Evolutionary conservation across 1,140 invertebrate species (phyloP).

Genomic region (Drosophila yakuba): DNA sequence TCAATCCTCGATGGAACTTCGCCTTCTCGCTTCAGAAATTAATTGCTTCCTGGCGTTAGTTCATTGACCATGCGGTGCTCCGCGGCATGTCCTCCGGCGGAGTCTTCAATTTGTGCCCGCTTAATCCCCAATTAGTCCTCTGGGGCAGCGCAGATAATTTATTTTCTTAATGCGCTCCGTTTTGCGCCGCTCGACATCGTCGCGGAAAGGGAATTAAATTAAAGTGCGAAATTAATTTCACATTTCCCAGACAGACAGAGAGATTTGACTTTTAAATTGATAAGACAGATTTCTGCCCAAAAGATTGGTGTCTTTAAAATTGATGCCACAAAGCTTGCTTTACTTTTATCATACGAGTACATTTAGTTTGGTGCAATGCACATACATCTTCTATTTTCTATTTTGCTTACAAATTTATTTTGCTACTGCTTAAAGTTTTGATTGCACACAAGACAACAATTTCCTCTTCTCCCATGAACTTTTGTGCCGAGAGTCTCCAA

Average conservation of each 20-base stretch:
- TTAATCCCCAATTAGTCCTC: constrained; percentile 75
- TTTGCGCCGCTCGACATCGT: neutral
- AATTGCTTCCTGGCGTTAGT: constrained; percentile 74
- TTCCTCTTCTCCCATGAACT: constrained; percentile 1
- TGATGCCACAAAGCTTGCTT: too few species aligned
- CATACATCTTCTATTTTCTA: too few species aligned
- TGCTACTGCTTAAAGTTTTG: neutral
- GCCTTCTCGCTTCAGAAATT: constrained; percentile 54
- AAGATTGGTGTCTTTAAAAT: too few species aligned
- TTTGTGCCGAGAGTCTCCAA: constrained; percentile 11
- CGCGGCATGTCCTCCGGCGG: neutral
- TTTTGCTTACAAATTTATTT: neutral
- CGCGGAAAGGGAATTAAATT: neutral
- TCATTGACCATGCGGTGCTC: constrained; percentile 52
- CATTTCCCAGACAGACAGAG: too few species aligned
- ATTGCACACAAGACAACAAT: constrained; percentile 16
- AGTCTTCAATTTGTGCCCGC: constrained; percentile 62
- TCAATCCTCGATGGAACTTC: constrained; percentile 4
- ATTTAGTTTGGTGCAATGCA: too few species aligned
- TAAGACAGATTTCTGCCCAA: too few species aligned
- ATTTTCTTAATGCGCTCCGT: constrained; percentile 35
- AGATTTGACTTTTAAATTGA: too few species aligned
- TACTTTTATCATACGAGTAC: too few species aligned
- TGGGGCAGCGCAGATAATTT: constrained; percentile 44
- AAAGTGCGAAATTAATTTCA: neutral